Base-by-base conservation (phyloP, 2,888 invertebrate species). In the Pandemis cinnamomeana region DNA sequence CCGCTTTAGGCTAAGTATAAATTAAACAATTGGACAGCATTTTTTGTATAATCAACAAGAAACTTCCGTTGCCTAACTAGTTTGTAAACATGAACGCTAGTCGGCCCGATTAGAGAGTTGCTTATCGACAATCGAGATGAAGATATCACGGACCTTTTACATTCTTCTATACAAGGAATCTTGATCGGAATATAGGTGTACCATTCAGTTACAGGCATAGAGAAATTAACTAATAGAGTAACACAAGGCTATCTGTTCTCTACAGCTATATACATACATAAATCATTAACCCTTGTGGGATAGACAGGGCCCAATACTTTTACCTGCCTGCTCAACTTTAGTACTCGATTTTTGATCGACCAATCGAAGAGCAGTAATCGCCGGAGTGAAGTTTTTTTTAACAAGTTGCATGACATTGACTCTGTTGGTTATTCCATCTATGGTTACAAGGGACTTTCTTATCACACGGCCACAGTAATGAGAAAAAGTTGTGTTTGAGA, bases 41-140 rank as follows among this genome's bases (percentile, higher is more conserved):
- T 87, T 89, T 84, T 87, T 84, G 77, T 77, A 78, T 77, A 80
- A 81, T 80, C 77, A 81, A 87, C 84, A 80, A 84, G 85, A 85
- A 83, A 88, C 86, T 87, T 89, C 88, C 87, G 88, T 85, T 85
- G 84, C 82, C 83, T 84, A 87, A 89, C 89, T 86, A 87, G 90
- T 87, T 89, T 87, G 87, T 88, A 86, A 87, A 87, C 86, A 83
- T 84, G 83, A 90, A 91, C 89, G 90, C 89, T 91, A 89, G 83
- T 86, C 86, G 91, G 85, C 90, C 90, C 86, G 89, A 91, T 91
- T 91, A 88, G 89, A 90, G 89, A 89, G 89, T 87, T 77, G 82
- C 86, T 86, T 91, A 91, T 91, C 89, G 86, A 76, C 80, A 87
- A 90, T 90, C 81, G 80, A 89, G 89, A 90, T 90, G 85, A 81